phyloP scores from a whole-genome alignment of 2,888 invertebrate genomes.

The Galeruca laticollis region DNA sequence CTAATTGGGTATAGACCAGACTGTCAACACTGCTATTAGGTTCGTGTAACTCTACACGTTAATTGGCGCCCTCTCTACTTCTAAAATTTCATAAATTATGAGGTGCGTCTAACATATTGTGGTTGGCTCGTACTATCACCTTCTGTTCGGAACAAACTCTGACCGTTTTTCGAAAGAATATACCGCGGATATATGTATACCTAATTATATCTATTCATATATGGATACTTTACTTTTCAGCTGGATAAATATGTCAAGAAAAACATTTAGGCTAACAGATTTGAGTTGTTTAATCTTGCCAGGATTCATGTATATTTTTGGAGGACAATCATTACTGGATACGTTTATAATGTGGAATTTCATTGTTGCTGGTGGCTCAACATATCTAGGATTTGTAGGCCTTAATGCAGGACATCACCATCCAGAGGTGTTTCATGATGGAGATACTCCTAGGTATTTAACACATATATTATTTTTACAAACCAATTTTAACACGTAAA shows the following conservation, averaged over 20 bases:
- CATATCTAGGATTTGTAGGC: conserved; percentile 74
- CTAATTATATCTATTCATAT: too few relatives aligned
- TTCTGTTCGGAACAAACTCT: too few relatives aligned
- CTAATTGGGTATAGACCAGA: too few relatives aligned
- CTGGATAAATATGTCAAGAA: conserved; percentile 18
- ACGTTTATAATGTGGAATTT: conserved; percentile 73
- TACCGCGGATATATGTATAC: too few relatives aligned
- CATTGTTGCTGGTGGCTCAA: conserved; percentile 72
- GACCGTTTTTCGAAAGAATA: too few relatives aligned
- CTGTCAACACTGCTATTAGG: too few relatives aligned
- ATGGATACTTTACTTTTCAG: background rate
- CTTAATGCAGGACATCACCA: conserved; percentile 85
- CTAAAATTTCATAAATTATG: too few relatives aligned
- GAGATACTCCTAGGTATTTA: conserved; percentile 75
- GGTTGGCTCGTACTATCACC: too few relatives aligned
- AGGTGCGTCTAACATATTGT: too few relatives aligned
- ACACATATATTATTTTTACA: background rate
- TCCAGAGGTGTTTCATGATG: conserved; percentile 84
- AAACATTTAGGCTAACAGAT: conserved; percentile 56
- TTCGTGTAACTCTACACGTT: too few relatives aligned
- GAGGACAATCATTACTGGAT: conserved; percentile 40
- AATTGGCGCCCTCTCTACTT: too few relatives aligned
- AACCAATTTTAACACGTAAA: background rate
- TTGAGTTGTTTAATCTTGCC: conserved; percentile 65
- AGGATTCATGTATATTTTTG: conserved; percentile 22